Conservation (phyloP, 2,113 vertebrate genomes). For the Malurus cyaneus region DNA sequence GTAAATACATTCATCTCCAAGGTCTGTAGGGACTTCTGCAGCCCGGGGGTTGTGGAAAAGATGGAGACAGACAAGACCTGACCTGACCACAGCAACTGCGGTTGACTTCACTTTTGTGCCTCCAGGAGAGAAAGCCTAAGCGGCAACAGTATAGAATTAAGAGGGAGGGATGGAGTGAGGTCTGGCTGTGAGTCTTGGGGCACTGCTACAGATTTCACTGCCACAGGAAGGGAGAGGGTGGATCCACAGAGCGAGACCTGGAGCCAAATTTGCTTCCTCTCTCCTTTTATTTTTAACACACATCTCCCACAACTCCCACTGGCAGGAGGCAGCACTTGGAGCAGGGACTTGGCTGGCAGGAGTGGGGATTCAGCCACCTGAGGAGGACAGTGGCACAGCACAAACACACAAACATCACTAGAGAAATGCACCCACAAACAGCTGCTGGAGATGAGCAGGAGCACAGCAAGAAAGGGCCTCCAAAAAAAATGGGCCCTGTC, state of each 20-base stretch:
- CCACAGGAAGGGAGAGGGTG: not conserved
- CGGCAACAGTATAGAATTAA: not conserved
- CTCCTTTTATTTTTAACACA: not conserved
- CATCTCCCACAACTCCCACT: not conserved
- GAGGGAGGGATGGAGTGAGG: not conserved
- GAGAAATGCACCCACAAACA: not conserved
- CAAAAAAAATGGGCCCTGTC: not conserved
- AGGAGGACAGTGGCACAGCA: fast-evolving
- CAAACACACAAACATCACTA: fast-evolving
- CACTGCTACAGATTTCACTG: not conserved
- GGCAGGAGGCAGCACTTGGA: not conserved
- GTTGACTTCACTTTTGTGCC: not conserved
- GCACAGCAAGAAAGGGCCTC: fast-evolving
- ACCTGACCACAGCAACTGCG: not conserved
- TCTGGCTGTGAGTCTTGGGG: not conserved
- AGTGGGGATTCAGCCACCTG: not conserved
- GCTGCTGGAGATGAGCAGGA: fast-evolving
- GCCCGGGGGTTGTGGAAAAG: not conserved
- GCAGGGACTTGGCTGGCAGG: not conserved
- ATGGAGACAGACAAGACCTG: not conserved
- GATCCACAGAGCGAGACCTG: not conserved
- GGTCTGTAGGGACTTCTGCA: not conserved
- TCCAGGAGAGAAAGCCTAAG: not conserved
- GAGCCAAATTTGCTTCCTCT: not conserved
- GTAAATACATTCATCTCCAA: not conserved